Conservation (phyloP, 2,888 invertebrate genomes). For the Andricus curvator region DNA sequence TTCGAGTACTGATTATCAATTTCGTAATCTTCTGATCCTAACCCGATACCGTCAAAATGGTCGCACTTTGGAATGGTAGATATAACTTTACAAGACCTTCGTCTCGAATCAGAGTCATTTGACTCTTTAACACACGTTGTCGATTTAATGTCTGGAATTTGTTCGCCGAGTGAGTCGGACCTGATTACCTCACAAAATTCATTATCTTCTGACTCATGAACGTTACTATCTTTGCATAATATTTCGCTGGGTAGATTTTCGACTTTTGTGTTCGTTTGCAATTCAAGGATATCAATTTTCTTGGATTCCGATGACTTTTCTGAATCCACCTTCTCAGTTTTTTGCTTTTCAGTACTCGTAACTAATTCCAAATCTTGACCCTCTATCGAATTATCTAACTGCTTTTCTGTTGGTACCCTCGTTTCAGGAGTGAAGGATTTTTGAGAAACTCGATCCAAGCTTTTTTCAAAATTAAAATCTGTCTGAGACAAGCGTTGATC, state of each 20-base stretch:
- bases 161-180: not conserved
- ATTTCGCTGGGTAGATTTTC: not conserved
- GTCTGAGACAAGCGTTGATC: conserved; percentile 22
- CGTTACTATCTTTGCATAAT: not conserved
- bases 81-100: conserved; percentile 63
- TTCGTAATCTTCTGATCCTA: not conserved
- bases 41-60: conserved; percentile 49
- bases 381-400: not conserved
- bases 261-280: not conserved
- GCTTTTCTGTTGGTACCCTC: not conserved
- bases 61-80: conserved; percentile 72
- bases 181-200: not conserved
- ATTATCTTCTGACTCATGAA: conserved; percentile 8
- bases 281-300: not conserved
- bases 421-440: not conserved
- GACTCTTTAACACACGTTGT: not conserved
- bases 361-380: not conserved
- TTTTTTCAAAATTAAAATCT: not conserved
- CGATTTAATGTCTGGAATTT: not conserved
- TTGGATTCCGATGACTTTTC: not conserved
- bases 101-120: not conserved
- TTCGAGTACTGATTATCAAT: conserved; percentile 8
- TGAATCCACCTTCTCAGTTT: not conserved
- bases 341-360: not conserved
- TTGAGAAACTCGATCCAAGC: not conserved